Conservation (phyloP, 2,888 invertebrate species). For the Philhelius pedissequus region DNA sequence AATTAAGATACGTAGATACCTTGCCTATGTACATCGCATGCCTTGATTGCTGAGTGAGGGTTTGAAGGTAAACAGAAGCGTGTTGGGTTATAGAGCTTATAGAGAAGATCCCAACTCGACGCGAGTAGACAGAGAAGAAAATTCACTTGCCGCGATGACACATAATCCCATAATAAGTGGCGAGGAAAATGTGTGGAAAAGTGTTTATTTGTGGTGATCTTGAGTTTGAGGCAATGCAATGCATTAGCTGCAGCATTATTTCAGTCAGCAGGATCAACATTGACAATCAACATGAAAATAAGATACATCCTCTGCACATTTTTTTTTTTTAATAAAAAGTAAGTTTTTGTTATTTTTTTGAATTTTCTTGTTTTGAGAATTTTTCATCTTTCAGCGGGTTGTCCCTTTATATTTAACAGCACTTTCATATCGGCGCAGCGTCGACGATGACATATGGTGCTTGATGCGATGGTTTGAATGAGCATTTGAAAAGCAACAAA, state of each 20-base stretch:
- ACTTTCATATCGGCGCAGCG: not conserved
- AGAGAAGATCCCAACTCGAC: not conserved
- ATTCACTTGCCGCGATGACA: conserved; percentile 57
- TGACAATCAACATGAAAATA: conserved; percentile 50
- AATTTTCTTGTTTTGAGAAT: not conserved
- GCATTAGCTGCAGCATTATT: conserved; percentile 11
- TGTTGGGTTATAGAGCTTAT: not conserved
- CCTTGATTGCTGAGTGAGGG: conserved; percentile 46
- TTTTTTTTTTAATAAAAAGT: not conserved
- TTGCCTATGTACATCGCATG: not conserved
- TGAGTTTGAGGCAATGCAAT: conserved; percentile 21
- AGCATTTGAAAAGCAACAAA: not conserved
- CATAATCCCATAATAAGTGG: conserved; percentile 40
- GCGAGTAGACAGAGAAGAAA: not conserved
- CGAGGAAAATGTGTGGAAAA: conserved; percentile 17
- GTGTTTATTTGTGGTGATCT: conserved; percentile 29
- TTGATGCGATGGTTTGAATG: not conserved
- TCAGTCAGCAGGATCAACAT: conserved; percentile 26
- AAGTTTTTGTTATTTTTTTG: conserved; percentile 1
- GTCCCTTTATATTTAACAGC: conserved; percentile 29
- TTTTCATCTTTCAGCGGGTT: conserved; percentile 10
- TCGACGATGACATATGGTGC: not conserved
- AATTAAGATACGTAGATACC: conserved; percentile 28
- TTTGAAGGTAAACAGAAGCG: conserved; percentile 47
- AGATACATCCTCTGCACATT: conserved; percentile 16